phyloP scores from a whole-genome alignment of 2,113 vertebrate species.

The Gasterosteus nipponicus region DNA sequence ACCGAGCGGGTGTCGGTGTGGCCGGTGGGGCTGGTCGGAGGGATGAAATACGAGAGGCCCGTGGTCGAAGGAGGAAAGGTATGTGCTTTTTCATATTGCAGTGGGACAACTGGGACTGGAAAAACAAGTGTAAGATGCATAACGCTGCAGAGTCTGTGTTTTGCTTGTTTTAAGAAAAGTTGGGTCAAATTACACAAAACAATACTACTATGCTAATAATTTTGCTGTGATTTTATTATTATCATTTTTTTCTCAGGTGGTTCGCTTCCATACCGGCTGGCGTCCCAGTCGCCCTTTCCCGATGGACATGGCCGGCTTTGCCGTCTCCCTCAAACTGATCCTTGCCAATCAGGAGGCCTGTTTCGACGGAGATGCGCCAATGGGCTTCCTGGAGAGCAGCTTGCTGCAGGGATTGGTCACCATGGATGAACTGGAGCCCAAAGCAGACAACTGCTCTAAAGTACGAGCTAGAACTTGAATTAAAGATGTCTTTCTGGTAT shows the following conservation, averaged over 20 bases:
- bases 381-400: slow-evolving; percentile 92
- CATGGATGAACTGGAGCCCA: slow-evolving; percentile 89
- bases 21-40: slow-evolving; percentile 92
- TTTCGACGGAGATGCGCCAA: slow-evolving; percentile 87
- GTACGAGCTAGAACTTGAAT: slow-evolving; percentile 64
- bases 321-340: slow-evolving; percentile 85
- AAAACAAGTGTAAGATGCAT: background rate
- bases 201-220: background rate
- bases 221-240: background rate
- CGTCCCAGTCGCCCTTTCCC: slow-evolving; percentile 90
- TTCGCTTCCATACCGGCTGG: slow-evolving; percentile 93
- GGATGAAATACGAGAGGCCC: slow-evolving; percentile 89
- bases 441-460: slow-evolving; percentile 89
- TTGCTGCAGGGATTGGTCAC: slow-evolving; percentile 87
- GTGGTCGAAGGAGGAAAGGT: slow-evolving; percentile 87
- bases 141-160: background rate
- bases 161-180: background rate
- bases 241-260: slow-evolving; percentile 53
- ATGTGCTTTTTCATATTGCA: background rate
- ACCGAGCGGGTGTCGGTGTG: slow-evolving; percentile 89
- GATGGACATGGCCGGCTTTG: slow-evolving; percentile 92
- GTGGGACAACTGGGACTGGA: background rate
- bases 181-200: background rate
- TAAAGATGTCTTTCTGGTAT: background rate
- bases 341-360: slow-evolving; percentile 83